phyloP scores from a whole-genome alignment of 2,797 vertebrate genomes.

The Peromyscus eremicus region DNA sequence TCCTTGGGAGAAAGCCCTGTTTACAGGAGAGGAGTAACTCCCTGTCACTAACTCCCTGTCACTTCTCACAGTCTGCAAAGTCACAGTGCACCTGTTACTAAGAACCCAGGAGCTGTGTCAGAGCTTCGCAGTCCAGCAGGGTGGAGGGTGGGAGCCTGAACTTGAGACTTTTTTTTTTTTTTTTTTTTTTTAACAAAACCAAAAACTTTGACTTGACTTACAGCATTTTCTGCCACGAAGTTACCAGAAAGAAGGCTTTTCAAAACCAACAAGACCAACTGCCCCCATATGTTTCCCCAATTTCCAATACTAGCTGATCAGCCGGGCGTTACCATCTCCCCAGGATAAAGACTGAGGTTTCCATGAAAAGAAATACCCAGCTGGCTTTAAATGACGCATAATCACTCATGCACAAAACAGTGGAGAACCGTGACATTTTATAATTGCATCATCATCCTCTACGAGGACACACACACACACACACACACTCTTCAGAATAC shows the following conservation, averaged over 20 bases:
- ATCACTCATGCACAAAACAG: not conserved
- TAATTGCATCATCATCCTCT: not conserved
- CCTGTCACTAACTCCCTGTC: conserved; percentile 33
- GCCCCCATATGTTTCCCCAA: not conserved
- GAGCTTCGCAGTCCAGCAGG: not conserved
- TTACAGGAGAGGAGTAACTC: conserved; percentile 30
- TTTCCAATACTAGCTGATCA: not conserved
- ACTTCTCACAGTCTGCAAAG: conserved; percentile 74
- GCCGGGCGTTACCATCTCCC: not conserved
- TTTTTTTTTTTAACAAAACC: not conserved
- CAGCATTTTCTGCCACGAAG: not conserved
- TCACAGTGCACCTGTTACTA: conserved; percentile 80
- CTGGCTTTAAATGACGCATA: not conserved
- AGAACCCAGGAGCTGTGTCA: conserved; percentile 59
- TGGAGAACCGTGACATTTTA: not conserved
- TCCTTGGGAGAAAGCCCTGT: not conserved
- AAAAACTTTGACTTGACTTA: not conserved
- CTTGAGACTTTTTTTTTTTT: conserved; percentile 32
- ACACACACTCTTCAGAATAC: not conserved
- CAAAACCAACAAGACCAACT: not conserved
- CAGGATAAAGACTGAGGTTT: not conserved
- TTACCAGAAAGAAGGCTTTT: not conserved
- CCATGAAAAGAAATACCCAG: not conserved
- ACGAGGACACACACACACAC: not conserved
- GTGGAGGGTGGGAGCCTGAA: not conserved